These are phyloP conservation scores for Diabrotica virgifera DNA, from an alignment of 1,140 invertebrate genomes.

Conservation along the genomic window DNA sequence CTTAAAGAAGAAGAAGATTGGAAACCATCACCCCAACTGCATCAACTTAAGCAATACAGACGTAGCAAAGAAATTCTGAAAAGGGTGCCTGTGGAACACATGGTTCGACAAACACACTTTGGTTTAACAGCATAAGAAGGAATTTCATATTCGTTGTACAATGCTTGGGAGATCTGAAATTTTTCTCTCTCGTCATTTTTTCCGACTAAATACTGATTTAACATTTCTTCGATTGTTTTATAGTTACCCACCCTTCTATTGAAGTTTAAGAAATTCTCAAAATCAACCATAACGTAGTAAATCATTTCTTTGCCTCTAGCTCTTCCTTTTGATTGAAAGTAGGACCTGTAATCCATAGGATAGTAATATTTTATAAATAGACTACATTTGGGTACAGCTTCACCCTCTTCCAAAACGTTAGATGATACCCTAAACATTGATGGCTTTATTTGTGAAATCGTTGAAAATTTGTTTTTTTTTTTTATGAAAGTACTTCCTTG, in stretches of 20 bases:
- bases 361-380: conserved; percentile 75
- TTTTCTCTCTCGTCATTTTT: neutral
- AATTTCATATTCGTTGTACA: too few relatives aligned
- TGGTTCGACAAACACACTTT: too few relatives aligned
- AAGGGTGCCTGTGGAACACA: too few relatives aligned
- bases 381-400: conserved; percentile 80
- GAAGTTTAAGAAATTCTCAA: too few relatives aligned
- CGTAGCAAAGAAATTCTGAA: too few relatives aligned
- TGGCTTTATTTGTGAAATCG: conserved; percentile 51
- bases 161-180: too few relatives aligned
- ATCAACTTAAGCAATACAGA: too few relatives aligned
- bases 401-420: conserved; percentile 76
- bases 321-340: conserved; percentile 74
- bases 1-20: too few relatives aligned
- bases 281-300: conserved; percentile 56
- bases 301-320: conserved; percentile 57
- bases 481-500: conserved; percentile 54
- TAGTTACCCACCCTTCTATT: too few relatives aligned
- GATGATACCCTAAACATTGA: conserved; percentile 75
- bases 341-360: conserved; percentile 66
- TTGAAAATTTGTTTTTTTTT: too few relatives aligned
- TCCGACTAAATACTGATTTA: neutral
- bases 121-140: too few relatives aligned
- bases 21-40: too few relatives aligned
- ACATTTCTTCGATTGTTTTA: neutral